These are phyloP conservation scores for Drosophila novamexicana DNA, from an alignment of 1,140 invertebrate species.

Conservation along the genomic window DNA sequence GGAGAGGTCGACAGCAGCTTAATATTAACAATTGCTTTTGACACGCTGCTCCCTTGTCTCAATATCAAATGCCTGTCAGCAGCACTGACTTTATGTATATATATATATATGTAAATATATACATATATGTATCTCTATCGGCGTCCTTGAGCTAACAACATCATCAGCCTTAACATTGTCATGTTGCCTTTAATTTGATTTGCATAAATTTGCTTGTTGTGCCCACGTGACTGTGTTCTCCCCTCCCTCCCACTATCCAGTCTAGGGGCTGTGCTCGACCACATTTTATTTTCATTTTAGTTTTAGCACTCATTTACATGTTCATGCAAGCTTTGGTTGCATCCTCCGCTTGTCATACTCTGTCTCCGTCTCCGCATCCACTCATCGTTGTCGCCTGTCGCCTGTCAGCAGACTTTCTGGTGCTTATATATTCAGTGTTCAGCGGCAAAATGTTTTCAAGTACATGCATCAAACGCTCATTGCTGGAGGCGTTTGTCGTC, in stretches of 20 bases:
- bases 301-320: slow-evolving; percentile 53
- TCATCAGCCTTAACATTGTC: slow-evolving; percentile 70
- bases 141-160: slow-evolving; percentile 46
- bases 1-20: slow-evolving; percentile 19
- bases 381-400: slow-evolving; percentile 9
- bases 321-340: slow-evolving; percentile 43
- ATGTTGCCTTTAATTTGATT: slow-evolving; percentile 78
- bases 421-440: slow-evolving; percentile 35
- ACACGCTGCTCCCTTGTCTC: slow-evolving; percentile 16
- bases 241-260: slow-evolving; percentile 23
- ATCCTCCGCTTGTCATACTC: slow-evolving; percentile 52
- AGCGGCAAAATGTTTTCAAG: slow-evolving; percentile 68
- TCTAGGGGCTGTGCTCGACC: background rate
- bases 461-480: slow-evolving; percentile 75
- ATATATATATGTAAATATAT: background rate
- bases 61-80: slow-evolving; percentile 25
- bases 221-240: slow-evolving; percentile 22
- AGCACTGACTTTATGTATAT: slow-evolving; percentile 1
- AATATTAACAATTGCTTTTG: slow-evolving; percentile 52
- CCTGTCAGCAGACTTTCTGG: slow-evolving; percentile 71
- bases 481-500: slow-evolving; percentile 43
- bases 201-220: slow-evolving; percentile 79
- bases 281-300: slow-evolving; percentile 53
- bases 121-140: slow-evolving; percentile 22
- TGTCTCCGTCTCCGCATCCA: background rate